Conservation (phyloP, 2,113 vertebrate species). For the Glaucidium brasilianum region DNA sequence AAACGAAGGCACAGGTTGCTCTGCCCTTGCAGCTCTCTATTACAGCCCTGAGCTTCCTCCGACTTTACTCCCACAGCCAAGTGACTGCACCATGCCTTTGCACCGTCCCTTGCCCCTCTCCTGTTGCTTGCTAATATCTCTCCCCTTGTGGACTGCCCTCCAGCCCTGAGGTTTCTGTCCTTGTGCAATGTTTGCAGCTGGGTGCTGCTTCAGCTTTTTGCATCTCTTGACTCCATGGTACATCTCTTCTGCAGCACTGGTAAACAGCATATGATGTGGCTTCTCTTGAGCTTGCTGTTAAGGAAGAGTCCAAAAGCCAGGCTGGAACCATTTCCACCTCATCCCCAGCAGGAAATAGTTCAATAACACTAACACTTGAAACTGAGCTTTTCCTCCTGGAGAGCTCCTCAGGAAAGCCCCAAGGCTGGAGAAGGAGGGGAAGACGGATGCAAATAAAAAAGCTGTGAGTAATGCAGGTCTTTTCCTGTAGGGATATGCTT, state of each 20-base stretch:
- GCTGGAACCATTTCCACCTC: not conserved
- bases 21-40: not conserved
- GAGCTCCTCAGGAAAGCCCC: not conserved
- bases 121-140: not conserved
- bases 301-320: not conserved
- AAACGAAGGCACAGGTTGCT: not conserved
- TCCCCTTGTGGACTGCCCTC: fast-evolving
- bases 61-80: not conserved
- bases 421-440: not conserved
- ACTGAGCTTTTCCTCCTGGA: not conserved
- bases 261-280: fast-evolving
- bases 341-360: not conserved
- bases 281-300: not conserved
- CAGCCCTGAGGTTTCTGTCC: not conserved
- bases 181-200: not conserved
- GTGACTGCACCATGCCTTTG: not conserved
- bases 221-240: not conserved
- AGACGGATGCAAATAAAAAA: not conserved
- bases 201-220: not conserved
- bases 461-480: not conserved
- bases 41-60: not conserved
- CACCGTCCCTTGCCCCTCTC: not conserved
- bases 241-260: not conserved
- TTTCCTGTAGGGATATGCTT: not conserved
- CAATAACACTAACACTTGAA: not conserved